Conservation (phyloP, 2,888 invertebrate species). For the Harmothoe impar region DNA sequence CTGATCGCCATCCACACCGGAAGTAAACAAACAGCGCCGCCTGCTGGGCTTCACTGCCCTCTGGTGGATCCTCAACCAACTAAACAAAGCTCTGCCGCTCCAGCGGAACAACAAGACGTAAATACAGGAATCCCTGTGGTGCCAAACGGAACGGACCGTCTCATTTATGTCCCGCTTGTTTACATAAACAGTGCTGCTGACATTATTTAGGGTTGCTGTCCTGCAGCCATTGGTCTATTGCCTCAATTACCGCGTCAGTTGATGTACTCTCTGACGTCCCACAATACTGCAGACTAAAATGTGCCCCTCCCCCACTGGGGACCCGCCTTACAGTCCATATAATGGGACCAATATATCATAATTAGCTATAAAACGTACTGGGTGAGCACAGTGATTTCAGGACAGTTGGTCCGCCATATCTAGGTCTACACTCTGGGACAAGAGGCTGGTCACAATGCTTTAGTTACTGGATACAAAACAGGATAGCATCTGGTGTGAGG, state of each 20-base stretch:
- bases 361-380: too few species aligned
- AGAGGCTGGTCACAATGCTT: too few species aligned
- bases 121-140: neutral
- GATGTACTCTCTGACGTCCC: neutral
- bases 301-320: too few species aligned
- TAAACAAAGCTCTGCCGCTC: neutral
- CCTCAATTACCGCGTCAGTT: neutral
- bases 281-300: too few species aligned
- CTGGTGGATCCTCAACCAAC: neutral
- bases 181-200: neutral
- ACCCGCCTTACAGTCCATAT: too few species aligned
- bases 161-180: neutral
- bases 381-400: too few species aligned
- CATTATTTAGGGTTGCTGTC: neutral
- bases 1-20: constrained; percentile 15
- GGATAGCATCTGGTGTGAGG: too few species aligned
- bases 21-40: constrained; percentile 31
- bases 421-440: too few species aligned
- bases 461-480: too few species aligned
- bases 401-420: too few species aligned
- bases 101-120: neutral
- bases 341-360: too few species aligned
- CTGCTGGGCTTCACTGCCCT: neutral
- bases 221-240: neutral
- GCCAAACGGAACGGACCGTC: neutral